A percentile compares a stretch with the other conserved stretches of the same genome.
These are phyloP conservation scores for Adelosebastes latens DNA, from an alignment of 2,797 vertebrate genomes.

Conservation along the genomic window DNA sequence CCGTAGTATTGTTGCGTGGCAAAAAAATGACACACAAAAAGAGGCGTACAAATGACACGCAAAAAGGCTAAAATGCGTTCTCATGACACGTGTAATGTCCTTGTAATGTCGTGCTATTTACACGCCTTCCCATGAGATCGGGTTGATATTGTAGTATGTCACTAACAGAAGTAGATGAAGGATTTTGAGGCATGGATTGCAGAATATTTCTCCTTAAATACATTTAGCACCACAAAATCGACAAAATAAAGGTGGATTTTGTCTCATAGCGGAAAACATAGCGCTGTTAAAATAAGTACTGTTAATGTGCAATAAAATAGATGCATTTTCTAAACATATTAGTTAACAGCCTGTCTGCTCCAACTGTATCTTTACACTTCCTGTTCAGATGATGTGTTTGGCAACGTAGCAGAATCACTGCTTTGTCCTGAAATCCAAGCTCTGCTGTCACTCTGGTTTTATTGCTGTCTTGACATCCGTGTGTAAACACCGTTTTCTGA, in stretches of 20 bases:
- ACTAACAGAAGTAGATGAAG: neutral
- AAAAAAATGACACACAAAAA: too few relatives aligned
- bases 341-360: neutral
- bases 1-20: too few relatives aligned
- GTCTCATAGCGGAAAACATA: neutral
- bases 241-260: neutral
- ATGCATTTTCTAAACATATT: neutral
- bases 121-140: too few relatives aligned
- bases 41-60: too few relatives aligned
- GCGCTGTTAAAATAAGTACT: neutral
- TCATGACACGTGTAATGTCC: too few relatives aligned
- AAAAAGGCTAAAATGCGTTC: too few relatives aligned
- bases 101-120: too few relatives aligned
- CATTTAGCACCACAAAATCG: neutral
- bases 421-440: constrained; percentile 22
- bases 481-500: constrained; percentile 7
- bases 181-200: neutral
- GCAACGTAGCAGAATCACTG: neutral
- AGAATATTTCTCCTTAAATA: neutral
- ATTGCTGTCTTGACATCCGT: neutral
- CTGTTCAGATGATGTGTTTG: neutral
- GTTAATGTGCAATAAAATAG: neutral
- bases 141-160: neutral
- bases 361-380: neutral
- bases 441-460: neutral